A percentile compares a stretch with the other conserved stretches of the same genome.
Conservation (phyloP, 2,888 invertebrate species). For the Hydroisotoma schaefferi region DNA sequence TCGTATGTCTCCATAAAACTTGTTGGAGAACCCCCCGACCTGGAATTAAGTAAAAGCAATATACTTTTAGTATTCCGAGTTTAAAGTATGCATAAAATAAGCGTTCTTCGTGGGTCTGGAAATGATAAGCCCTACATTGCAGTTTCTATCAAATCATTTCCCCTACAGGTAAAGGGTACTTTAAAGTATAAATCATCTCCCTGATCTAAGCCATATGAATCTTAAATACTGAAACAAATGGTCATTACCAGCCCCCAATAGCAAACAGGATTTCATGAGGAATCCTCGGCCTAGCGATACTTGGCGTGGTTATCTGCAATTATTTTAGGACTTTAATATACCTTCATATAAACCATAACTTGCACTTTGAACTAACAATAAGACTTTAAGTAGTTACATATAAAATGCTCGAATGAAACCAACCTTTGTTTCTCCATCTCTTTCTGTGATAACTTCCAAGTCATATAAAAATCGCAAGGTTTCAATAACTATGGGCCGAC, state of each 20-base stretch:
- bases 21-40: conserved; percentile 56
- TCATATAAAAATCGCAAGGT: conserved; percentile 88
- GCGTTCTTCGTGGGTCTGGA: too few species aligned
- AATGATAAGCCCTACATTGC: too few species aligned
- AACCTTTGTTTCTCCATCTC: conserved; percentile 67
- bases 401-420: background rate
- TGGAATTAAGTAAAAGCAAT: conserved; percentile 6
- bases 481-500: conserved; percentile 83
- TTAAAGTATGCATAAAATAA: background rate
- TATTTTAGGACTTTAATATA: background rate
- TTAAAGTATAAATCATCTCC: too few species aligned
- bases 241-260: conserved; percentile 56
- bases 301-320: conserved; percentile 63
- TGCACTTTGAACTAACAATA: background rate
- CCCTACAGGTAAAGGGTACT: too few species aligned
- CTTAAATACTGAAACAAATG: background rate
- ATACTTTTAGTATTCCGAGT: background rate
- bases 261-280: conserved; percentile 87
- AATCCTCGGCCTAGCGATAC: conserved; percentile 68
- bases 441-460: conserved; percentile 76
- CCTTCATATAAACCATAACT: background rate
- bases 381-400: background rate
- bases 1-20: conserved; percentile 83
- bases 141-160: too few species aligned
- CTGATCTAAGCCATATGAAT: background rate